Conservation (phyloP, 2,113 vertebrate species). For the Sphyrna mokarran region DNA sequence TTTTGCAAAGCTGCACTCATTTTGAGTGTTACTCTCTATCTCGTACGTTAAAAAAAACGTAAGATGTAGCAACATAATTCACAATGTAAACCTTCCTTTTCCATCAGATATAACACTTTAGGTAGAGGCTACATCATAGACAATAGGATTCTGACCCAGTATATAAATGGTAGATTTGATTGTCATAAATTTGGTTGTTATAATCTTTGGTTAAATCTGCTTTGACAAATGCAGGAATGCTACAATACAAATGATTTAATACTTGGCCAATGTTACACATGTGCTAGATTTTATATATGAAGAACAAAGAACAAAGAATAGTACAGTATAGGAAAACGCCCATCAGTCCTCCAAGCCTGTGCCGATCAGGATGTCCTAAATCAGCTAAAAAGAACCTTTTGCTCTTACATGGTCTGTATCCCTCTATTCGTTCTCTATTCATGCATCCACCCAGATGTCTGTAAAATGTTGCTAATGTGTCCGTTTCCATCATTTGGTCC, state of each 20-base stretch:
- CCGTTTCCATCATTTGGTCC: too few species aligned
- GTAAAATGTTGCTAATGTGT: too few species aligned
- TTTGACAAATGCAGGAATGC: not conserved
- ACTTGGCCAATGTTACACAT: not conserved
- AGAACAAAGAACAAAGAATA: too few species aligned
- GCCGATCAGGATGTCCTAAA: too few species aligned
- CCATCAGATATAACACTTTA: not conserved
- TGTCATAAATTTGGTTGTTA: not conserved
- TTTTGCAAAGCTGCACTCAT: not conserved
- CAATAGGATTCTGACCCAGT: not conserved
- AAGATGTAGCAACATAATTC: not conserved
- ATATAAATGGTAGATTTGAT: not conserved
- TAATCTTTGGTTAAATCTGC: not conserved
- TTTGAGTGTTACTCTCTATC: not conserved
- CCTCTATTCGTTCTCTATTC: too few species aligned
- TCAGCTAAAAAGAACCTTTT: too few species aligned
- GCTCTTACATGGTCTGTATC: too few species aligned
- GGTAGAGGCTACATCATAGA: not conserved
- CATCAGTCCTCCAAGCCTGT: too few species aligned
- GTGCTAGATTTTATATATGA: not conserved
- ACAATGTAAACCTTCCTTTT: not conserved
- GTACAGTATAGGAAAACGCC: too few species aligned
- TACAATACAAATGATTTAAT: not conserved
- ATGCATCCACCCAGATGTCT: too few species aligned
- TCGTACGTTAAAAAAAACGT: not conserved